phyloP scores from a whole-genome alignment of 2,113 vertebrate genomes.

The Eulemur rufifrons region DNA sequence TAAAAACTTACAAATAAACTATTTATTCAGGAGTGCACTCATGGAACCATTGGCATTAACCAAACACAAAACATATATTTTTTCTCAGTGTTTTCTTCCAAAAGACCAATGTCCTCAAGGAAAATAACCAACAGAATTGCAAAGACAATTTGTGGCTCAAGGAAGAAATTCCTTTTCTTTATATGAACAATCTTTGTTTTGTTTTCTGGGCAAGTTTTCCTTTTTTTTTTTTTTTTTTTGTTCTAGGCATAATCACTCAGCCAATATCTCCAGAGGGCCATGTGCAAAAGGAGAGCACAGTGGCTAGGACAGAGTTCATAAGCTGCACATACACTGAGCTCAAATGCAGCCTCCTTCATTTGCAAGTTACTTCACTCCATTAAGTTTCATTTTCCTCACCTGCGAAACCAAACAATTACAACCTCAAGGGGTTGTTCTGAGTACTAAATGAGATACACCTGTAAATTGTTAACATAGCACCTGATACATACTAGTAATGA shows the following conservation, averaged over 20 bases:
- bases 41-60: not conserved
- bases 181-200: not conserved
- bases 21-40: not conserved
- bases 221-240: not conserved
- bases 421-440: not conserved
- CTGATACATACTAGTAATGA: not conserved
- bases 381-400: not conserved
- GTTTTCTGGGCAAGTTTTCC: not conserved
- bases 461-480: not conserved
- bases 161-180: constrained; percentile 4
- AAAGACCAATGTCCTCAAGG: not conserved
- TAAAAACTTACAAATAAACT: constrained; percentile 7
- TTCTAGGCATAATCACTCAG: not conserved
- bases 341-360: not conserved
- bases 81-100: not conserved
- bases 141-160: not conserved
- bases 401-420: not conserved
- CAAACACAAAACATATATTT: not conserved
- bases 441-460: not conserved
- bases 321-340: not conserved
- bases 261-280: not conserved
- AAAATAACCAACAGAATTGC: constrained; percentile 26
- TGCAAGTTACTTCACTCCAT: not conserved
- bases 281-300: not conserved
- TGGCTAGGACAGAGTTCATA: too few relatives aligned